phyloP scores from a whole-genome alignment of 2,888 invertebrate species.

The Caenorhabditis drosophilae region DNA sequence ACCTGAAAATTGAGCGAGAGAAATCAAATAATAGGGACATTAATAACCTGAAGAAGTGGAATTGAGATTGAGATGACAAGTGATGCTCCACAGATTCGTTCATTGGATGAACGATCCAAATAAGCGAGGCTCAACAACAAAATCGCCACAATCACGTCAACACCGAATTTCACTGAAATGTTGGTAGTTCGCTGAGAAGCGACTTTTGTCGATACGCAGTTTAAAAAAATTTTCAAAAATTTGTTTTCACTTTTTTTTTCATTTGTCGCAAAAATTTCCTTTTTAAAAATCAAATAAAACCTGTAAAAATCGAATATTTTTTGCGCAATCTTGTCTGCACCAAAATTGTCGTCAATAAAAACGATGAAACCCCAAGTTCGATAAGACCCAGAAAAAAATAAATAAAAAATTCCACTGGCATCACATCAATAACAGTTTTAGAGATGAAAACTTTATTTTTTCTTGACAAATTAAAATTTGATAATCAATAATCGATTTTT shows the following conservation, averaged over 20 bases:
- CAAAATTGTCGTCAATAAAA: slow-evolving; percentile 29
- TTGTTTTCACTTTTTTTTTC: background rate
- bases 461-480: too few species aligned
- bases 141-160: slow-evolving; percentile 40
- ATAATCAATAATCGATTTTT: too few species aligned
- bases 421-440: background rate
- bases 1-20: slow-evolving; percentile 14
- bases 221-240: background rate
- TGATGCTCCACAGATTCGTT: slow-evolving; percentile 37
- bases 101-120: slow-evolving; percentile 26
- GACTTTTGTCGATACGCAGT: background rate
- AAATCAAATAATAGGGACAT: background rate
- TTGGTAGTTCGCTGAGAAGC: too few species aligned
- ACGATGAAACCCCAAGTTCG: slow-evolving; percentile 28
- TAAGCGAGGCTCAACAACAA: slow-evolving; percentile 33
- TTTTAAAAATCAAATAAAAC: too few species aligned
- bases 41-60: slow-evolving; percentile 40
- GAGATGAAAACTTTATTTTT: too few species aligned
- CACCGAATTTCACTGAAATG: slow-evolving; percentile 45
- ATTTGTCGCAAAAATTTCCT: too few species aligned
- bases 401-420: slow-evolving; percentile 18
- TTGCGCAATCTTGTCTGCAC: slow-evolving; percentile 28
- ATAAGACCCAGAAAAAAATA: slow-evolving; percentile 36
- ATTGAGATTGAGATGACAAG: slow-evolving; percentile 44
- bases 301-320: slow-evolving; percentile 44